A percentile compares a stretch with the other conserved stretches of the same genome.
phyloP scores from a whole-genome alignment of 2,888 invertebrate species.

The Melanotus villosus region DNA sequence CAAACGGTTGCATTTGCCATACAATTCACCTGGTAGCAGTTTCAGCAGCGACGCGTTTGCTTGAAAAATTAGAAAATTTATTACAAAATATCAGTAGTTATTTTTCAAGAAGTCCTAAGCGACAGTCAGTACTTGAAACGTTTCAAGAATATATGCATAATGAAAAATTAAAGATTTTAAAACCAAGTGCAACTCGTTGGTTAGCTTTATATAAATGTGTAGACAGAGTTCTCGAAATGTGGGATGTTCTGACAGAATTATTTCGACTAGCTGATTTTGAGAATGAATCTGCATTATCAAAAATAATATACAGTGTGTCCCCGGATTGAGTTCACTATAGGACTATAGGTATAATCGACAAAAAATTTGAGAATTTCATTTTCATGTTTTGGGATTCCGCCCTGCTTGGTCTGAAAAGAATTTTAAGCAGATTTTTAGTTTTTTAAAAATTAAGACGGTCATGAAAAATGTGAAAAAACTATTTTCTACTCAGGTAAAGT shows the following conservation, averaged over 20 bases:
- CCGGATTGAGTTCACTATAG: too few species aligned
- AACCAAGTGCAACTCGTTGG: not conserved
- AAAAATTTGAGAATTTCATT: too few species aligned
- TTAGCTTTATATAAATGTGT: not conserved
- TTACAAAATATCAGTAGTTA: not conserved
- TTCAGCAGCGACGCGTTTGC: not conserved
- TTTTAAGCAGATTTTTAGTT: too few species aligned
- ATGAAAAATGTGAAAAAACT: too few species aligned
- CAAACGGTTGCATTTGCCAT: not conserved
- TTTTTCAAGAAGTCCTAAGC: slow-evolving; percentile 1
- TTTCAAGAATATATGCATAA: not conserved
- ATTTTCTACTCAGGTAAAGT: too few species aligned
- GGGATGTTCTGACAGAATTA: not conserved
- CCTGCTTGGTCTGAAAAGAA: too few species aligned
- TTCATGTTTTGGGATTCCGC: too few species aligned
- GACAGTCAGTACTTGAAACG: not conserved
- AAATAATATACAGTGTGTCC: too few species aligned
- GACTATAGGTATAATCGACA: too few species aligned
- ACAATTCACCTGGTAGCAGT: not conserved
- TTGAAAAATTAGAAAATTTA: not conserved
- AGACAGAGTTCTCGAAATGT: not conserved
- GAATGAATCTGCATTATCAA: not conserved
- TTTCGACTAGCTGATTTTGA: slow-evolving; percentile 1
- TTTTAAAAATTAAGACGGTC: too few species aligned
- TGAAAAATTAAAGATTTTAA: not conserved